Base-by-base conservation (phyloP, 2,888 invertebrate species). In the Metacarcinus magister region DNA sequence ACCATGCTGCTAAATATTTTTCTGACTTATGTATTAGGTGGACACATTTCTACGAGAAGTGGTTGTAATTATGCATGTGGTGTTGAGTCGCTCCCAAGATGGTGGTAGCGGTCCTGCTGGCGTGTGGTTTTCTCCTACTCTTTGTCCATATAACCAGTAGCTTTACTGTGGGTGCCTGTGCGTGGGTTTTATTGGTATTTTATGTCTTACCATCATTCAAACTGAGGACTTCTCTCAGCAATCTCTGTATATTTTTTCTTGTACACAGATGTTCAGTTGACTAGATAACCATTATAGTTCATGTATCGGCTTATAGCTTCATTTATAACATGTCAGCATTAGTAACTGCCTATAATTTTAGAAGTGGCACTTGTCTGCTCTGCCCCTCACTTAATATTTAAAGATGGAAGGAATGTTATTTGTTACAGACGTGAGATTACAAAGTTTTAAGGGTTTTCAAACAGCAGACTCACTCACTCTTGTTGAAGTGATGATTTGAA, bases 271-370 rank as follows among this genome's bases (percentile, higher is more conserved):
- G 87, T 94, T 95, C 60, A 94, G 95, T 95, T 95, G 46, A 95
- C 91, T 95, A 95, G 95, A 95, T 94, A 67, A 87, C 94, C 94
- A 95, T 95, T 95, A 95, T 94, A 95, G 95, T 95, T 95, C 93
- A 94, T 95, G 95, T 95, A 95, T 94, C 75, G 39, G 94, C 94
- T 95, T 94, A 94, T 91, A 82, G 95, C 94, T 95, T 95, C 95
- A 95, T 95, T 95, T 95, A 95, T 95, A 95, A 95, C 95, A 95
- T n/a, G 91, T 95, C 94, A 46, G 95, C 95, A 95, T 95, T 95
- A 95, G 95, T 94, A 94, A 95, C 92, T 95, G 95, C 95, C 91
- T 94, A 95, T 95, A 94, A 95, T 94, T 95, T 95, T 94, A 95
- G 91, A 89, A 95, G 93, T 95, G 95, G 95, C 94, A 95, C 95